Evolutionary conservation across 2,888 invertebrate species (phyloP).

Genomic region (Lydus trimaculatus): DNA sequence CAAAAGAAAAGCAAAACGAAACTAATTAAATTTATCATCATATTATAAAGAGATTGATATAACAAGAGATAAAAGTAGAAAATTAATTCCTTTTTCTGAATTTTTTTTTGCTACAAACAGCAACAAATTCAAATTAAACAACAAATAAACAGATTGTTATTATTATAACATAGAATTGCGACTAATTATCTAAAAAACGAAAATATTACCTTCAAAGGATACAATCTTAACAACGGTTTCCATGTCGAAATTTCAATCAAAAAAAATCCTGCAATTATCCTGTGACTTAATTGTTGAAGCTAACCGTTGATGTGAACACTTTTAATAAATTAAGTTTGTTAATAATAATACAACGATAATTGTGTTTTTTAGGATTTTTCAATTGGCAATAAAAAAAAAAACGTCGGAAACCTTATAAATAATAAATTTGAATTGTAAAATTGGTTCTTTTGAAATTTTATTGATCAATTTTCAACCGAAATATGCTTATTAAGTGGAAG

Average conservation of each 20-base stretch:
- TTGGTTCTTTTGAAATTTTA: not conserved
- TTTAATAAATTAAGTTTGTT: too few species aligned
- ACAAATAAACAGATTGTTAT: not conserved
- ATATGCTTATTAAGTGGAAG: not conserved
- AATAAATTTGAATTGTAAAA: not conserved
- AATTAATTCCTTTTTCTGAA: not conserved
- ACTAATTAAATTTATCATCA: conserved; percentile 15
- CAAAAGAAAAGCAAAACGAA: conserved; percentile 7
- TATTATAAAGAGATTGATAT: not conserved
- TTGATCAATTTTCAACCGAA: not conserved
- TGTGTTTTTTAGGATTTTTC: not conserved
- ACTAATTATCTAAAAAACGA: not conserved
- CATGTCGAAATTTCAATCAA: too few species aligned
- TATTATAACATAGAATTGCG: not conserved
- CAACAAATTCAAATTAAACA: not conserved
- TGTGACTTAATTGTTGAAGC: too few species aligned
- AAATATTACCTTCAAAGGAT: not conserved
- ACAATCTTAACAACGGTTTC: too few species aligned
- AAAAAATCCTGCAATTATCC: too few species aligned
- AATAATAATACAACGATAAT: too few species aligned
- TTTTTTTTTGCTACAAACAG: not conserved
- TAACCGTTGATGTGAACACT: too few species aligned
- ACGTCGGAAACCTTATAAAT: not conserved
- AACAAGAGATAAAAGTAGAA: not conserved
- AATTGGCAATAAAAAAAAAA: not conserved